Percentiles rank a stretch among this genome's conserved stretches.
Evolutionary conservation across 1,140 invertebrate genomes (phyloP).

Genomic region (Pinna nobilis): DNA sequence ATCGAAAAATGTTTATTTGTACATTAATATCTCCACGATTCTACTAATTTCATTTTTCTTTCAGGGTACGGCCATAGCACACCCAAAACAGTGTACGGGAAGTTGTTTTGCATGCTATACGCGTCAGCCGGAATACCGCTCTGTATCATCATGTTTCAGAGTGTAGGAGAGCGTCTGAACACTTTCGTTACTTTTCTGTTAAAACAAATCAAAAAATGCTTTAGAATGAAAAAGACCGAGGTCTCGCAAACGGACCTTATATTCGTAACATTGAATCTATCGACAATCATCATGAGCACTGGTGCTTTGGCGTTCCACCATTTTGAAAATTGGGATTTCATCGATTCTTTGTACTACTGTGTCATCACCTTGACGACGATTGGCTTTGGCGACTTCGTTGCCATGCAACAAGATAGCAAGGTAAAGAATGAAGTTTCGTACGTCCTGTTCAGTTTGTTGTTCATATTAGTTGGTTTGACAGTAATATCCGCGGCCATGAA

Average conservation of each 20-base stretch:
- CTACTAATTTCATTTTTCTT: conserved; percentile 55
- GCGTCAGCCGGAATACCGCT: conserved; percentile 73
- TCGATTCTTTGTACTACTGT: conserved; percentile 99
- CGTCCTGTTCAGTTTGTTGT: conserved; percentile 98
- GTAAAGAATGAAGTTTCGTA: conserved; percentile 97
- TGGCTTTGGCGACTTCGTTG: conserved; percentile 83
- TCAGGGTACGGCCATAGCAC: conserved; percentile 77
- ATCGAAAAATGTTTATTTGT: too few species aligned
- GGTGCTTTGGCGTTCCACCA: conserved; percentile 96
- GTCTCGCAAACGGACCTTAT: conserved; percentile 99
- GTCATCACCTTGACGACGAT: conserved; percentile 99
- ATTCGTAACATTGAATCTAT: conserved; percentile 94
- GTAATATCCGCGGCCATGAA: conserved; percentile 99
- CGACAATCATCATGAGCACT: conserved; percentile 94
- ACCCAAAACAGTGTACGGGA: conserved; percentile 74
- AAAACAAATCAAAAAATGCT: conserved; percentile 69
- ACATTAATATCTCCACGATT: too few species aligned
- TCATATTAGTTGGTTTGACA: conserved; percentile 99
- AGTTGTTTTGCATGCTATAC: conserved; percentile 75
- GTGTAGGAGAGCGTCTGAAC: conserved; percentile 75
- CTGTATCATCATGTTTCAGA: conserved; percentile 75
- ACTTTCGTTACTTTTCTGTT: conserved; percentile 73
- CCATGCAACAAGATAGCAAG: conserved; percentile 92
- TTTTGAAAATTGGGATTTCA: conserved; percentile 98
- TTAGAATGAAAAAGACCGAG: conserved; percentile 66